Percentiles rank a stretch among this genome's conserved stretches.
Conservation (phyloP, 2,113 vertebrate species). For the Callipepla squamata region DNA sequence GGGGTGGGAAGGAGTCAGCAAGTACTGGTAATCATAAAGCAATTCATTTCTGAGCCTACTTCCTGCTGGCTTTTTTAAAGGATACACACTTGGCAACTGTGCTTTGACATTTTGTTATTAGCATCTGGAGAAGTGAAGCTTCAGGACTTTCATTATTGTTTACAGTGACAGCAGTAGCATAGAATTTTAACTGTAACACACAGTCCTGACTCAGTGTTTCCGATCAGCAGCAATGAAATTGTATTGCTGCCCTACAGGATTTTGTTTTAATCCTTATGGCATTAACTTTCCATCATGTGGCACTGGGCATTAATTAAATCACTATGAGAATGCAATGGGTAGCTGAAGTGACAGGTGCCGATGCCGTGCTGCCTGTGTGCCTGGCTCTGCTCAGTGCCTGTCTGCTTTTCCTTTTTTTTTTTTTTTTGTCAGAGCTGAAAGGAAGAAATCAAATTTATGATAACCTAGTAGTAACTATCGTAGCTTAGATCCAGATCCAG, state of each 20-base stretch:
- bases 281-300: neutral
- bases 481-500: neutral
- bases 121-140: neutral
- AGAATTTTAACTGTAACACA: neutral
- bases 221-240: neutral
- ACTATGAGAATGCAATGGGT: neutral
- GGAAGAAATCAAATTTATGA: neutral
- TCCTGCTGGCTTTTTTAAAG: neutral
- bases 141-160: neutral
- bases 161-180: neutral
- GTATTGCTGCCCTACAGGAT: neutral
- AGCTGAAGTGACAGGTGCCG: neutral
- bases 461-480: neutral
- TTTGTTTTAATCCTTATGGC: neutral
- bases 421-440: neutral
- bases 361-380: accelerated
- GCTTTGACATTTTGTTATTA: constrained; percentile 6
- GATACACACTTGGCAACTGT: neutral
- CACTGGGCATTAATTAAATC: neutral
- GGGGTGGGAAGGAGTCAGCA: too few relatives aligned
- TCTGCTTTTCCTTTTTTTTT: neutral
- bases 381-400: neutral
- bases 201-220: neutral
- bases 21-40: neutral
- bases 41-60: neutral